phyloP scores from a whole-genome alignment of 2,888 invertebrate genomes.

The Sialis lutaria region DNA sequence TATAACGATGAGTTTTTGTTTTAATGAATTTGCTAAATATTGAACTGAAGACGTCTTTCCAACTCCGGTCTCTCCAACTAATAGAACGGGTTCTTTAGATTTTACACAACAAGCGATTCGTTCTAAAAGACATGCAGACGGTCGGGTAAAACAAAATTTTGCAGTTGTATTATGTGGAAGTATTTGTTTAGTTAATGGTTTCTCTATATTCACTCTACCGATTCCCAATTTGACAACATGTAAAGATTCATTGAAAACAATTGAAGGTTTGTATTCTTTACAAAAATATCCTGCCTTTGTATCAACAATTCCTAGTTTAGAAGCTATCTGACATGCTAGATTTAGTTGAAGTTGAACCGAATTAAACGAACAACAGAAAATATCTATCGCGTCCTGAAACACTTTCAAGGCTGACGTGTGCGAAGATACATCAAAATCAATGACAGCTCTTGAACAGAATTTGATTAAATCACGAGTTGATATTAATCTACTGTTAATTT shows the following conservation, averaged over 20 bases:
- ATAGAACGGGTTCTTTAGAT: conserved; percentile 73
- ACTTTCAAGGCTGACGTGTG: conserved; percentile 49
- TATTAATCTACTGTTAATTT: conserved; percentile 39
- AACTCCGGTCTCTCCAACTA: conserved; percentile 97
- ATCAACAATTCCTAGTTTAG: conserved; percentile 63
- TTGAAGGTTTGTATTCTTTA: conserved; percentile 58
- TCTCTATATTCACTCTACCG: no score
- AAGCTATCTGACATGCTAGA: conserved; percentile 57
- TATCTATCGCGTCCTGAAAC: conserved; percentile 78
- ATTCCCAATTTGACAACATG: no score
- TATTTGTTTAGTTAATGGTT: not conserved
- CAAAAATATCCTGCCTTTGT: conserved; percentile 69
- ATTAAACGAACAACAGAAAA: conserved; percentile 69
- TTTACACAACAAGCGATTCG: conserved; percentile 69
- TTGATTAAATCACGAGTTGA: conserved; percentile 83
- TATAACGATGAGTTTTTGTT: conserved; percentile 76
- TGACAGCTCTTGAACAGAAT: conserved; percentile 66
- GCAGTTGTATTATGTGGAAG: conserved; percentile 3
- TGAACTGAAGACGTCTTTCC: conserved; percentile 95
- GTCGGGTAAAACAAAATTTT: conserved; percentile 69
- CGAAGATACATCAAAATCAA: conserved; percentile 56
- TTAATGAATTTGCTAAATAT: conserved; percentile 68
- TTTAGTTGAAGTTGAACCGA: conserved; percentile 44
- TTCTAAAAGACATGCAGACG: conserved; percentile 69
- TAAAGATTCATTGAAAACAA: conserved; percentile 20